Evolutionary conservation across 1,140 invertebrate genomes (phyloP).

Genomic region (Bombus ignitus): DNA sequence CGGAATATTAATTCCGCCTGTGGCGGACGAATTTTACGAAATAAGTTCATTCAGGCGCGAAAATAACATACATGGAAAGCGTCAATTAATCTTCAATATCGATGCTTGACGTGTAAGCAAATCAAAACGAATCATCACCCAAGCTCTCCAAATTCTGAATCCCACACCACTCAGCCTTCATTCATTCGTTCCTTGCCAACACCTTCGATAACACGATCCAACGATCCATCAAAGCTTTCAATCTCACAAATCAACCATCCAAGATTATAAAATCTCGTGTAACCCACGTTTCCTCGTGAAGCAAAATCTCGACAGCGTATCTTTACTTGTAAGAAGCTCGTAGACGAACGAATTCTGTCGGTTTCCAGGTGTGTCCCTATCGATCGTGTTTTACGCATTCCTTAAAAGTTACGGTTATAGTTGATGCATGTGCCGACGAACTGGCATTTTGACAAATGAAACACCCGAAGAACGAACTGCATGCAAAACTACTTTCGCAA

Average conservation of each 20-base stretch:
- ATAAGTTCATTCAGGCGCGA: not conserved
- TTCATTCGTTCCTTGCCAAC: not conserved
- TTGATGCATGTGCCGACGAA: not conserved
- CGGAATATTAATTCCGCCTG: not conserved
- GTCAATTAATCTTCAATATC: not conserved
- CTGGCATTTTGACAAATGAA: too few species aligned
- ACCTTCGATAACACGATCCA: not conserved
- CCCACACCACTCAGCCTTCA: not conserved
- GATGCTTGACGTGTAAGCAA: not conserved
- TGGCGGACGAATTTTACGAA: not conserved
- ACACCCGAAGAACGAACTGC: too few species aligned
- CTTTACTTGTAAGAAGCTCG: not conserved
- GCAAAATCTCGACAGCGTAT: not conserved
- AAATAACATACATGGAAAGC: not conserved
- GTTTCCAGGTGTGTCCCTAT: not conserved
- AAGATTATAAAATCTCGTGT: not conserved
- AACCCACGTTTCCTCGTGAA: not conserved
- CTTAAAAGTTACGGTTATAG: not conserved
- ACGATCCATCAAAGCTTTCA: slow-evolving; percentile 1
- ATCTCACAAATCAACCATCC: not conserved
- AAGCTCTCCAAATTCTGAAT: not conserved
- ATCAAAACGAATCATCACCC: not conserved
- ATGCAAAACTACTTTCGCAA: too few species aligned
- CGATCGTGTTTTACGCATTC: slow-evolving; percentile 23
- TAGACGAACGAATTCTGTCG: not conserved